Conservation (phyloP, 2,888 invertebrate genomes). For the Tromatobia lineatoria region DNA sequence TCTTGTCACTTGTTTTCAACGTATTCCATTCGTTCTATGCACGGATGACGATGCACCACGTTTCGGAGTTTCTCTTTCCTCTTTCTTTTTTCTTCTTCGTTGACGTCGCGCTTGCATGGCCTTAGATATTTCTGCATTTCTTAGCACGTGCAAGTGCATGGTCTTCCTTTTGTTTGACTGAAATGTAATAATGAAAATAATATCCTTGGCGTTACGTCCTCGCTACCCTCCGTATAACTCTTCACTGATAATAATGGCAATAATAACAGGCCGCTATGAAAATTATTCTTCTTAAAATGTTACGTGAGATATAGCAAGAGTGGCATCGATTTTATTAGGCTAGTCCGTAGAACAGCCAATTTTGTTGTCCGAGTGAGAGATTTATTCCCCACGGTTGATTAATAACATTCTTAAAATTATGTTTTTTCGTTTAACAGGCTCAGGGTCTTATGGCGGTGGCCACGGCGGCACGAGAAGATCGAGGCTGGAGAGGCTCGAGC, state of each 20-base stretch:
- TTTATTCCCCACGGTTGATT: not conserved
- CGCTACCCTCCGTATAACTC: constrained; percentile 33
- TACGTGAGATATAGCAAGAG: constrained; percentile 40
- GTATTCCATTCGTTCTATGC: constrained; percentile 70
- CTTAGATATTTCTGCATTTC: not conserved
- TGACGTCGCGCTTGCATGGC: constrained; percentile 74
- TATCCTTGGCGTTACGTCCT: not conserved
- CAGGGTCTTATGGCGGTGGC: constrained; percentile 78
- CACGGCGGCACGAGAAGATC: constrained; percentile 83
- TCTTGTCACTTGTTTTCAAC: constrained; percentile 10
- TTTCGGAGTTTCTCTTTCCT: constrained; percentile 66
- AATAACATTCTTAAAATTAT: constrained; percentile 11
- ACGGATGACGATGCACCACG: constrained; percentile 40
- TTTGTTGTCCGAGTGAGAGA: constrained; percentile 35
- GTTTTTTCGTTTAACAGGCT: constrained; percentile 64
- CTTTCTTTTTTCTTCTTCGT: constrained; percentile 72
- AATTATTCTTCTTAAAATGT: constrained; percentile 24
- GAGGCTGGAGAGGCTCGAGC: constrained; percentile 83
- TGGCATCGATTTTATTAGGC: constrained; percentile 43
- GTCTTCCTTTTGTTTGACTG: constrained; percentile 2
- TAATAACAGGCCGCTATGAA: constrained; percentile 15
- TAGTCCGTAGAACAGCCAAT: constrained; percentile 42
- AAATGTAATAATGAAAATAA: not conserved
- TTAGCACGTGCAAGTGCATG: constrained; percentile 22
- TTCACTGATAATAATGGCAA: constrained; percentile 19